Evolutionary conservation across 2,888 invertebrate species (phyloP), one percentile per base, ranked within the genome.

Genomic region (Galerucella nymphaeae): DNA sequence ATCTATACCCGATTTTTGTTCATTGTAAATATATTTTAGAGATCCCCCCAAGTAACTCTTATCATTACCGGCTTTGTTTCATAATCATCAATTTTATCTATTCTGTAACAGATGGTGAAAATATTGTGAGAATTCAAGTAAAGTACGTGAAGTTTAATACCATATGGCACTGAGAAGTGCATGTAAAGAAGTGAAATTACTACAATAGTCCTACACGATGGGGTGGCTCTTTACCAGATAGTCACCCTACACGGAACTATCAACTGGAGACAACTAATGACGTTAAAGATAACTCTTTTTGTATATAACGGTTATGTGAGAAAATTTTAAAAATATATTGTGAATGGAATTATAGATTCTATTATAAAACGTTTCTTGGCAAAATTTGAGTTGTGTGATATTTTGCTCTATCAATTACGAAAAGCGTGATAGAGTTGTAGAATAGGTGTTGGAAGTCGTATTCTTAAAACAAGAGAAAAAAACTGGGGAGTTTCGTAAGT

Each of bases 81-180:
- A 45, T 23, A 67, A 67, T 67, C 59, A 58, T 48, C 45, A 45
- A 67, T 42, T 59, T 59, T 59, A 61, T 68, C 68, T 61, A 68
- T 50, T 18, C 48, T 80, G 59, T 38, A 82, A 84, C 86, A 86
- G 85, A 86, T 86, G 86, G 85, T 82, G 41, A 70, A 79, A 83
- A 83, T 82, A 83, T 83, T 84, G 85, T 85, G 86, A 85, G 86
- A 86, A 86, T 83, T 83, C 80, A 80, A 79, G 82, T 81, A 82
- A 82, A 83, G 82, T 82, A 82, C 83, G 62, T 55, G 11, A 69
- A 82, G 81, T 82, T 77, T 77, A 75, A 75, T 69, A 83, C 85
- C 85, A 85, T 85, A 85, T 85, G 85, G 84, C 84, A 83, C 80
- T 70, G 74, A 62, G 18, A 62, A 59, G 53, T 70, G 64, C 23